These are phyloP conservation scores for Catostomus latipinnis DNA, from an alignment of 2,797 vertebrate species.

Conservation along the genomic window DNA sequence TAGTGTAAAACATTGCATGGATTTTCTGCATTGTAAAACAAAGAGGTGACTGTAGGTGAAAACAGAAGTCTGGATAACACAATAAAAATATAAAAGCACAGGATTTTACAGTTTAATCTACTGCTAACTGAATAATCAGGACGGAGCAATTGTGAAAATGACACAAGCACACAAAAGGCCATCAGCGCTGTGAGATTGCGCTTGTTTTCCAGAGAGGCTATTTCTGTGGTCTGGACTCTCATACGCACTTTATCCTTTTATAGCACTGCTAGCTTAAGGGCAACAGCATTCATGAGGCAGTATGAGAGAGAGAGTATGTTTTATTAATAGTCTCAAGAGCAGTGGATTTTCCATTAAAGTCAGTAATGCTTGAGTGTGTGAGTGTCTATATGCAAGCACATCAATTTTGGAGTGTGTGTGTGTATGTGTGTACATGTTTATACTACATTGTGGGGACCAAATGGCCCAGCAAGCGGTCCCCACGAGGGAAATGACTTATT, in stretches of 20 bases:
- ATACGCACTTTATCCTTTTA: slow-evolving; percentile 45
- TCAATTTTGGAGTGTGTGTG: background rate
- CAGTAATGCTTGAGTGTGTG: slow-evolving; percentile 17
- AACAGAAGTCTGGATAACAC: background rate
- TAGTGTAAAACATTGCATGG: background rate
- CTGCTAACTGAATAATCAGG: background rate
- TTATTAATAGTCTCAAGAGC: slow-evolving; percentile 72
- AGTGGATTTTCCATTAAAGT: slow-evolving; percentile 41
- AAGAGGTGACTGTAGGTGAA: background rate
- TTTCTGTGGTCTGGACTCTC: slow-evolving; percentile 49
- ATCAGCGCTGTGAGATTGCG: background rate
- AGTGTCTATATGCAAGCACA: background rate
- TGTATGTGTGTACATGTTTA: background rate
- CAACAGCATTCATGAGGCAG: slow-evolving; percentile 55
- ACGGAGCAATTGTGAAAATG: background rate
- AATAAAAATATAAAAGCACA: background rate
- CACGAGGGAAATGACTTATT: no score
- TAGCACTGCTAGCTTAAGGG: slow-evolving; percentile 64
- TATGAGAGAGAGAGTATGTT: slow-evolving; percentile 51
- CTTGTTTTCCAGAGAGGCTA: slow-evolving; percentile 35
- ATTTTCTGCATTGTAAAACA: background rate
- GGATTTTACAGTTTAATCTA: background rate
- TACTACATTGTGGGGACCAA: no score
- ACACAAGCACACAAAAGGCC: background rate
- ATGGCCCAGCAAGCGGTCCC: no score